Conservation (phyloP, 2,888 invertebrate genomes). For the Parnassius glacialis region DNA sequence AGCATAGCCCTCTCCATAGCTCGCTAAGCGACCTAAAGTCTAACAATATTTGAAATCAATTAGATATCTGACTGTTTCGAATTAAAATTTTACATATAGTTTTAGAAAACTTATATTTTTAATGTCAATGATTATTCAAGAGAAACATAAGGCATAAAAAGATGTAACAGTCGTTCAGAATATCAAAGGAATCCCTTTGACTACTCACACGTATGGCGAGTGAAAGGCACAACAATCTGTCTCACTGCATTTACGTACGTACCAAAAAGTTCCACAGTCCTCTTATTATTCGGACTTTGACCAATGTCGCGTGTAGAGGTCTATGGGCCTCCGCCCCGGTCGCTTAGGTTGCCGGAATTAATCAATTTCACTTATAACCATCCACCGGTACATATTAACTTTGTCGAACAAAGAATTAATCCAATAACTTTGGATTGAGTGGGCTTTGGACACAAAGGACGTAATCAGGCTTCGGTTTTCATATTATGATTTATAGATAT, state of each 20-base stretch:
- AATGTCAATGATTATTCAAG: slow-evolving; percentile 8
- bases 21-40: too few relatives aligned
- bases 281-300: slow-evolving; percentile 51
- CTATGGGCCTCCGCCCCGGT: slow-evolving; percentile 25
- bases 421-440: slow-evolving; percentile 32
- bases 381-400: slow-evolving; percentile 43
- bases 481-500: slow-evolving; percentile 20
- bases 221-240: slow-evolving; percentile 52
- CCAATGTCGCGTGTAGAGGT: slow-evolving; percentile 52
- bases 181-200: slow-evolving; percentile 63
- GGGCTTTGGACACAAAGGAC: slow-evolving; percentile 26
- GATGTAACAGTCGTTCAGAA: slow-evolving; percentile 32
- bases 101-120: too few relatives aligned
- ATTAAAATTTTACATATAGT: too few relatives aligned
- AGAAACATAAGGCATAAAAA: slow-evolving; percentile 18
- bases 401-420: slow-evolving; percentile 34
- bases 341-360: slow-evolving; percentile 43
- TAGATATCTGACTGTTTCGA: too few relatives aligned
- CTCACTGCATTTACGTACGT: slow-evolving; percentile 48
- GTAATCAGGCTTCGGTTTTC: slow-evolving; percentile 29
- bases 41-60: too few relatives aligned
- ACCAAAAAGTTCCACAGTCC: slow-evolving; percentile 59
- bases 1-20: too few relatives aligned
- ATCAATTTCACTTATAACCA: slow-evolving; percentile 58
- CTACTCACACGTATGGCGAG: slow-evolving; percentile 51